Evolutionary conservation across 2,888 invertebrate genomes (phyloP).

Genomic region (Parnassius orleans): DNA sequence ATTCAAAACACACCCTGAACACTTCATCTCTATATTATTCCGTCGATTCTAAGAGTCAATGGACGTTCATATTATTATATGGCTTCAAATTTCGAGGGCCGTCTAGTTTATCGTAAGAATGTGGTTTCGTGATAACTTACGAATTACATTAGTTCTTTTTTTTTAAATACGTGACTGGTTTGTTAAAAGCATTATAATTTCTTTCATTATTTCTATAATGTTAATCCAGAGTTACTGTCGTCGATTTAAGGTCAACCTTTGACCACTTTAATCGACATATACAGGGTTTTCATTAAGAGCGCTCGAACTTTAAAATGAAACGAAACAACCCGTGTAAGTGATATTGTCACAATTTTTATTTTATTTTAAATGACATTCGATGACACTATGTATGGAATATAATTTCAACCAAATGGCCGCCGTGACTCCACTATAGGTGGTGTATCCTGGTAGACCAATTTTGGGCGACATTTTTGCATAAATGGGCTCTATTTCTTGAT

Average conservation of each 20-base stretch:
- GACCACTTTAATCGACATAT: not conserved
- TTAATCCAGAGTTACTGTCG: constrained; percentile 36
- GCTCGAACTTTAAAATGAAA: too few relatives aligned
- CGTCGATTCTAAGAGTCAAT: constrained; percentile 26
- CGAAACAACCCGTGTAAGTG: too few relatives aligned
- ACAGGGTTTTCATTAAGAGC: too few relatives aligned
- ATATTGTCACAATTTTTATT: too few relatives aligned
- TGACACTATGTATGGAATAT: too few relatives aligned
- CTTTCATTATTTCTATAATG: not conserved
- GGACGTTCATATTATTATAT: constrained; percentile 22
- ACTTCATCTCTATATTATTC: constrained; percentile 12
- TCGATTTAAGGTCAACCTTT: constrained; percentile 35
- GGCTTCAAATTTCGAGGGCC: constrained; percentile 49
- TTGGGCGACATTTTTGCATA: too few relatives aligned
- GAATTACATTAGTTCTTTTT: constrained; percentile 48
- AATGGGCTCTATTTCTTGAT: too few relatives aligned
- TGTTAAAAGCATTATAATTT: constrained; percentile 19
- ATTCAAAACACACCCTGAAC: constrained; percentile 4
- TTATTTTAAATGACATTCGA: too few relatives aligned
- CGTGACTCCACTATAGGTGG: too few relatives aligned
- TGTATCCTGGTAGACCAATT: too few relatives aligned
- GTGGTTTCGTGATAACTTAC: constrained; percentile 44
- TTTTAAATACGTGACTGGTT: constrained; percentile 46
- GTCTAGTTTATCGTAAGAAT: constrained; percentile 46
- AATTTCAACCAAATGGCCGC: too few relatives aligned